These are phyloP conservation scores for Andrena minutula DNA, from an alignment of 2,888 invertebrate species.

Conservation along the genomic window DNA sequence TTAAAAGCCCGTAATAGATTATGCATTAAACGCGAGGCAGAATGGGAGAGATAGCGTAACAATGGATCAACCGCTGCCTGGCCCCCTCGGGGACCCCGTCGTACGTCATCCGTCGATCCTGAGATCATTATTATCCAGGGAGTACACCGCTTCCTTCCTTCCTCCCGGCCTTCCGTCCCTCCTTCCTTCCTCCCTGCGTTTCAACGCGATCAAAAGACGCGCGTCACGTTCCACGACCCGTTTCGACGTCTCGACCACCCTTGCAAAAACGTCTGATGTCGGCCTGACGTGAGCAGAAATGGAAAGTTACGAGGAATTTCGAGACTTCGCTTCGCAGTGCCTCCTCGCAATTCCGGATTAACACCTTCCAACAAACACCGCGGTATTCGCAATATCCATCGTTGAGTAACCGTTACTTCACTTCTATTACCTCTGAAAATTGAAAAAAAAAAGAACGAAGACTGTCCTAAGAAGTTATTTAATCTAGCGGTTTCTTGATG, in stretches of 20 bases:
- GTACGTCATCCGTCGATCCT: conserved; percentile 77
- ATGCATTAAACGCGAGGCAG: conserved; percentile 82
- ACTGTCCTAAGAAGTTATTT: conserved; percentile 39
- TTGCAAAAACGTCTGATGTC: neutral
- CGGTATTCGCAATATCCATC: neutral
- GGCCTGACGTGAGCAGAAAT: conserved; percentile 23
- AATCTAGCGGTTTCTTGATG: conserved; percentile 36
- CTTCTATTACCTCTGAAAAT: conserved; percentile 8
- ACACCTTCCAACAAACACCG: neutral
- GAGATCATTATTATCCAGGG: conserved; percentile 72
- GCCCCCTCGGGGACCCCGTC: conserved; percentile 77
- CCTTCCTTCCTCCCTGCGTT: conserved; percentile 50
- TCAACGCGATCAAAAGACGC: conserved; percentile 56
- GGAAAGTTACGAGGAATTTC: conserved; percentile 4
- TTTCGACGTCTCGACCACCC: conserved; percentile 42
- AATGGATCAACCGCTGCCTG: conserved; percentile 78
- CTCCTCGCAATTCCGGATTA: neutral
- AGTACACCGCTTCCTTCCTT: conserved; percentile 60
- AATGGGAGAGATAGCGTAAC: conserved; percentile 81
- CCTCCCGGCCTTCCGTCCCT: conserved; percentile 49
- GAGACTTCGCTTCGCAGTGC: neutral
- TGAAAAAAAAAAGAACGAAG: neutral
- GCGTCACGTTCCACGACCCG: conserved; percentile 56
- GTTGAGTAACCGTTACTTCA: conserved; percentile 20
- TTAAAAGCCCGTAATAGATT: conserved; percentile 84